Base-by-base conservation (phyloP, 2,113 vertebrate genomes). In the Neolamprologus toae region DNA sequence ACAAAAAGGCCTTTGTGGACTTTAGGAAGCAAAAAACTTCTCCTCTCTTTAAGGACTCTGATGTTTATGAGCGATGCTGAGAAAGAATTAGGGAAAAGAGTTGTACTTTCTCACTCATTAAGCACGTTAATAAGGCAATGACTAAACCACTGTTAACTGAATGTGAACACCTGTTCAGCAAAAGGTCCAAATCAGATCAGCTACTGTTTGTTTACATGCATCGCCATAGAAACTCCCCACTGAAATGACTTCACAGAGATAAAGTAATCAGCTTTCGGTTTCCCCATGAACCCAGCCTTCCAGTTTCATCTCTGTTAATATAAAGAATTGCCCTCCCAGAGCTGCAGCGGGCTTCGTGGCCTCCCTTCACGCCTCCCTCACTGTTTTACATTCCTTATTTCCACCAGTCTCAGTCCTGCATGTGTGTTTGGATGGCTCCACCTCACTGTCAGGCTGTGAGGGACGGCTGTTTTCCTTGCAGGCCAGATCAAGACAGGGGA, bases 1-100 rank as follows among this genome's bases (percentile, higher is more conserved):
- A 98, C 98, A 98, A 97, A 98, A 97, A 97, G 95, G 93, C 96
- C 93, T 97, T 98, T 98, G 97, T 98, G 96, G 93, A 94, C 66
- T 82, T 93, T 91, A 90, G 93, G 96, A 92, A 94, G 95, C 95
- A 90, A 83, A 68, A 93, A 93, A 88, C 94, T 87, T 96, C 94
- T 95, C 21, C 63, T 59, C 79, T 93, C 1, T 59, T 95, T 47
- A 84, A 95, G 91, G 87, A 91, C 93, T 89, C 94, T 89, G 91
- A 92, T 93, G 94, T 96, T 95, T 94, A 95, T 94, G 95, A 95
- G 95, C 85, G 87, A 94, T 90, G 93, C 86, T 93, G 89, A 88
- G 84, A 84, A 83, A 86, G 59, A 85, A 37, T 51, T 23, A 84
- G 26, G 10, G 26, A 84, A 88, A 66, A 54, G 42, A 82, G 12